These are phyloP conservation scores for Physocephala rufipes DNA, from an alignment of 2,888 invertebrate species.

Conservation along the genomic window DNA sequence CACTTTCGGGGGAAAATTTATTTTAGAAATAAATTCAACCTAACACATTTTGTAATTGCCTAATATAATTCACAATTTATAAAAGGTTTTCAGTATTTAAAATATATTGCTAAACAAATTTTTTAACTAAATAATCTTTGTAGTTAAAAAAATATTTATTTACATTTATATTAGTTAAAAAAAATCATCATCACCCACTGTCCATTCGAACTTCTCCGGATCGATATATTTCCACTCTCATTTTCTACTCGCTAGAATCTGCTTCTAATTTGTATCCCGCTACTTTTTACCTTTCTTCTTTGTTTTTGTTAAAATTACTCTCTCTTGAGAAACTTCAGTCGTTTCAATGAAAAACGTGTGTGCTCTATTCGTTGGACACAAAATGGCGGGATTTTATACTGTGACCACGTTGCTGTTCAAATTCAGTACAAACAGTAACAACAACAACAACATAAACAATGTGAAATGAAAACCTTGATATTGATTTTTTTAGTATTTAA, in stretches of 20 bases:
- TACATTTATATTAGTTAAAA: neutral
- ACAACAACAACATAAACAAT: neutral
- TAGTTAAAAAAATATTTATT: too few species aligned
- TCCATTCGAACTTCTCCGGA: too few species aligned
- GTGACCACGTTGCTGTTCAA: neutral
- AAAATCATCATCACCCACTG: neutral
- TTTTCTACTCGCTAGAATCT: too few species aligned
- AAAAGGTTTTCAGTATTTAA: too few species aligned
- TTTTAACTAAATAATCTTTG: too few species aligned
- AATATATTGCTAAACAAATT: too few species aligned
- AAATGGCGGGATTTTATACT: conserved; percentile 42
- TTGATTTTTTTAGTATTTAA: neutral
- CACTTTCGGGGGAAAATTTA: too few species aligned
- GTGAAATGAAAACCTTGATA: neutral
- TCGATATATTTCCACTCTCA: too few species aligned
- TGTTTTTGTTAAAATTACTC: conserved; percentile 41
- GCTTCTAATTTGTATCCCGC: neutral
- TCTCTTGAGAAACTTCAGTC: neutral
- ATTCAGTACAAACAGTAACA: neutral
- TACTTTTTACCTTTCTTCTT: conserved; percentile 27
- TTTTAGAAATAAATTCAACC: too few species aligned
- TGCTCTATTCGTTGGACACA: conserved; percentile 12
- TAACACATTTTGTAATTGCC: too few species aligned
- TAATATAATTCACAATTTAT: too few species aligned
- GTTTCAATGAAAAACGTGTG: neutral